Conservation (phyloP, 2,797 vertebrate genomes). For the Tangara arthus region DNA sequence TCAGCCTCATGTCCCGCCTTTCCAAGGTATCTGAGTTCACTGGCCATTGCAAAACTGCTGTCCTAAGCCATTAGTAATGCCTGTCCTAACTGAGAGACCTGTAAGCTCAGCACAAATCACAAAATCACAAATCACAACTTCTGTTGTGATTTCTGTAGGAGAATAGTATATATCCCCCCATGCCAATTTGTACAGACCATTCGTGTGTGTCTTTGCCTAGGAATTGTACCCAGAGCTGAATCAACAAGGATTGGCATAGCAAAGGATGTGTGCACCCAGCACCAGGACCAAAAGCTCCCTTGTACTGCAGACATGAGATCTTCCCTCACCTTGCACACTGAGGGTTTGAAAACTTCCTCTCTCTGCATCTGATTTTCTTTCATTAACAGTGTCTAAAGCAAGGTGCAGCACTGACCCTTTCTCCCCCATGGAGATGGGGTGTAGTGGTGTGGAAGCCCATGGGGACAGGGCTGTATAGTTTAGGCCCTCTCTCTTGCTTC, state of each 20-base stretch:
- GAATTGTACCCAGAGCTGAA: neutral
- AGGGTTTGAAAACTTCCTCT: neutral
- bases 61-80: neutral
- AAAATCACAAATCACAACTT: neutral
- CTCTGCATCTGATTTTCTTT: neutral
- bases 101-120: neutral
- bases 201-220: neutral
- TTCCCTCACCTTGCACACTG: neutral
- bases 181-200: neutral
- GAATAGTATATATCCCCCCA: neutral
- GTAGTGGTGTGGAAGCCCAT: neutral
- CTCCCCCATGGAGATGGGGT: rapidly evolving
- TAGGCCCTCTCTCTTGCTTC: neutral
- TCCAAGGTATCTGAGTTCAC: neutral
- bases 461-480: neutral
- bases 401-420: neutral
- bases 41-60: neutral
- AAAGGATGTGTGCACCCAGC: neutral
- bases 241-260: neutral
- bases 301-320: neutral
- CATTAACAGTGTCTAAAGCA: neutral
- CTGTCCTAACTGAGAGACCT: neutral
- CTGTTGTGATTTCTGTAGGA: neutral
- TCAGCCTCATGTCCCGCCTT: neutral
- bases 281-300: neutral